Conservation (phyloP, 2,888 invertebrate species). For the Dicyrtoma fusca region DNA sequence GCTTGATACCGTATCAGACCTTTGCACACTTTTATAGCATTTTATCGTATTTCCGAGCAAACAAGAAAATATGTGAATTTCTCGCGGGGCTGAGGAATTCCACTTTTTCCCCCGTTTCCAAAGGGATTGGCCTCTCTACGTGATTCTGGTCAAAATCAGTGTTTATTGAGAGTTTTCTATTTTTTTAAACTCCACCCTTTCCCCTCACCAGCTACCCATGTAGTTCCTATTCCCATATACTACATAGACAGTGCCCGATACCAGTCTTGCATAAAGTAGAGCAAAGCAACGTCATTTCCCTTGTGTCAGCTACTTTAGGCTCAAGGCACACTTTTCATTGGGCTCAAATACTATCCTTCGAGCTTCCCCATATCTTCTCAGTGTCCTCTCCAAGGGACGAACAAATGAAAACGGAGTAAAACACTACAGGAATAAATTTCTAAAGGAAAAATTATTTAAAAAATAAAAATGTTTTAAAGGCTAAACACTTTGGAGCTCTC, state of each 20-base stretch:
- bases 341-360: not conserved
- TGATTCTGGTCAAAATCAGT: slow-evolving; percentile 54
- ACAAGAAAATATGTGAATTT: slow-evolving; percentile 55
- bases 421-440: not conserved
- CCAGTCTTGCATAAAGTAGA: not conserved
- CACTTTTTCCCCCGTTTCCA: slow-evolving; percentile 33
- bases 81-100: slow-evolving; percentile 39
- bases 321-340: not conserved
- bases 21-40: slow-evolving; percentile 46
- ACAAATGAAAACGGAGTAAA: too few relatives aligned
- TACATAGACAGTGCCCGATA: too few relatives aligned
- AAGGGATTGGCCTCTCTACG: slow-evolving; percentile 44
- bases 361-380: too few relatives aligned
- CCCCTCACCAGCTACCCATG: not conserved
- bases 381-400: too few relatives aligned
- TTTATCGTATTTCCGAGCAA: slow-evolving; percentile 50
- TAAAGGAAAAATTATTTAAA: too few relatives aligned
- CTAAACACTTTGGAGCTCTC: too few relatives aligned
- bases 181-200: slow-evolving; percentile 3
- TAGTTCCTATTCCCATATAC: not conserved
- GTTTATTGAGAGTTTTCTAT: slow-evolving; percentile 52
- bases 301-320: not conserved
- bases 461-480: too few relatives aligned
- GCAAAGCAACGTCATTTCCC: not conserved
- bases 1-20: slow-evolving; percentile 25